These are phyloP conservation scores for Drosophila yooni DNA, from an alignment of 2,888 invertebrate genomes.

Conservation along the genomic window DNA sequence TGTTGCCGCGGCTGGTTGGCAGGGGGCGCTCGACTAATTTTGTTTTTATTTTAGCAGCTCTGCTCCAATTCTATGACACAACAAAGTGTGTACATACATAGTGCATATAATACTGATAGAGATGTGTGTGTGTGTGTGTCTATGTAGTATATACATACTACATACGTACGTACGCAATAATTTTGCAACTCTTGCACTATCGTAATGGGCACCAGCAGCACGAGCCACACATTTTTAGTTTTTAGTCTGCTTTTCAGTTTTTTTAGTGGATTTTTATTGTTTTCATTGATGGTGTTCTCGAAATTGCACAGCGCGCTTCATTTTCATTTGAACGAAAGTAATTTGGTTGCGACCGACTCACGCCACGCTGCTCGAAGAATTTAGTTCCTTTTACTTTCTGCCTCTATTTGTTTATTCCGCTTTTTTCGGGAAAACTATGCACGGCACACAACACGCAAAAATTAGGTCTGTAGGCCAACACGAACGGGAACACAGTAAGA, in stretches of 20 bases:
- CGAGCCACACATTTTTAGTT: slow-evolving; percentile 9
- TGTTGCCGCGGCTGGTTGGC: slow-evolving; percentile 32
- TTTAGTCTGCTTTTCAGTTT: slow-evolving; percentile 30
- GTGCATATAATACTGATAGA: slow-evolving; percentile 19
- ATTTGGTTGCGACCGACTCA: slow-evolving; percentile 29
- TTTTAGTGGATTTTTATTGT: slow-evolving; percentile 24
- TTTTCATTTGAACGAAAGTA: slow-evolving; percentile 30
- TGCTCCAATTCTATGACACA: slow-evolving; percentile 77
- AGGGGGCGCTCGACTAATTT: slow-evolving; percentile 61
- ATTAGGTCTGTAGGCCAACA: slow-evolving; percentile 81
- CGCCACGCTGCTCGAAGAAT: slow-evolving; percentile 21
- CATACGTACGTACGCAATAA: slow-evolving; percentile 30
- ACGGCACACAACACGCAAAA: slow-evolving; percentile 70
- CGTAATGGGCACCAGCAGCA: slow-evolving; percentile 33
- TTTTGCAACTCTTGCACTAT: slow-evolving; percentile 47
- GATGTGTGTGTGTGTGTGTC: background rate
- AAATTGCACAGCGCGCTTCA: slow-evolving; percentile 36
- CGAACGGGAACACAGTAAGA: slow-evolving; percentile 80
- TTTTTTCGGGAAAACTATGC: slow-evolving; percentile 77
- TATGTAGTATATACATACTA: slow-evolving; percentile 1
- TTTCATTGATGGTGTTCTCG: slow-evolving; percentile 28
- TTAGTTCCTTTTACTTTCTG: slow-evolving; percentile 53
- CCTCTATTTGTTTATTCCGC: slow-evolving; percentile 60
- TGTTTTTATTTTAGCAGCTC: slow-evolving; percentile 51
- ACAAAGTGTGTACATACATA: slow-evolving; percentile 35